Evolutionary conservation across 2,797 vertebrate species (phyloP), one percentile per base, ranked within the genome.

Genomic region (Sciurus carolinensis): DNA sequence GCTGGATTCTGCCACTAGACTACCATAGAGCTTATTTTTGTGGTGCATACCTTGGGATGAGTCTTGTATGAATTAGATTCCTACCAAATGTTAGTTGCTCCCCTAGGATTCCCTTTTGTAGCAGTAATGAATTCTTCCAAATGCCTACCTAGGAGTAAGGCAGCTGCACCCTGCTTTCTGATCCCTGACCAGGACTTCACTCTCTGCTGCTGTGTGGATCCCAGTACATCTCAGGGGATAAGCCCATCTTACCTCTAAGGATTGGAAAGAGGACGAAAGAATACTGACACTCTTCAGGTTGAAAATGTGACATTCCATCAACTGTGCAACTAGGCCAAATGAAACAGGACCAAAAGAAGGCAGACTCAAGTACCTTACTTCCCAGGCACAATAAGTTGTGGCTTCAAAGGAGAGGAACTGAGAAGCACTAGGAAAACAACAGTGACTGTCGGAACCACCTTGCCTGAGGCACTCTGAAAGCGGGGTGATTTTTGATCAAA

Each of bases 401-500:
- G 59, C 75, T 94, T 97, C 89, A 93, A 91, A 84, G 54, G 3
- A 95, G 20, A 28, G 57, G 9, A 76, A 57, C 85, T 87, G 67
- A 94, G 36, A 67, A 87, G 57, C 82, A 12, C 83, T 83, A 92
- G 75, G 86, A 73, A 95, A 94, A 91, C 88, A 96, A 59, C 11
- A 39, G 52, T 87, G 79, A 39, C 85, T 93, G 75, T 89, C 94
- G 84, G 87, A 47, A 36, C 22, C 67, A 87, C 71, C 86, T 91
- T 86, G 87, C 94, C 95, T 13, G 44, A 87, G 79, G 87, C 84
- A 22, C 69, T 93, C 33, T 86, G 76, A 90, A 92, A 85, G 87
- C 47, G 8, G 62, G 86, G 54, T 39, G 20, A 26, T 80, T 92
- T 94, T n/a, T 95, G n/a, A 97, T 97, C 86, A 96, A 93, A 97